phyloP scores from a whole-genome alignment of 2,113 vertebrate genomes.

The Chaenogobius annularis region DNA sequence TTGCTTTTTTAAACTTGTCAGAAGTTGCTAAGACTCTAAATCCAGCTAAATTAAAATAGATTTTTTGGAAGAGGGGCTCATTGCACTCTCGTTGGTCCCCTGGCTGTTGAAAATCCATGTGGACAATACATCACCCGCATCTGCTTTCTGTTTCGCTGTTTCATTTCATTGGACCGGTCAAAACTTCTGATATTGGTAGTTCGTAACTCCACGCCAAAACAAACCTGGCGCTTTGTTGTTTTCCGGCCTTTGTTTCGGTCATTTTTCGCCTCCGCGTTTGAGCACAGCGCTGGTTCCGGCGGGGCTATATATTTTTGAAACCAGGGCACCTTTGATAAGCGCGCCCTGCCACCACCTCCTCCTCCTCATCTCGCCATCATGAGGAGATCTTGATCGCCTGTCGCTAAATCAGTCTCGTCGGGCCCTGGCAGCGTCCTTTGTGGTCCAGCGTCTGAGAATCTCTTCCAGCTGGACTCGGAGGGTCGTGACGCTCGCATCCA shows the following conservation, averaged over 20 bases:
- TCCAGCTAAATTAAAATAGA: too few species aligned
- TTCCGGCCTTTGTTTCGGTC: not conserved
- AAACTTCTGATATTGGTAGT: not conserved
- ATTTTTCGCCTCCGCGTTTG: not conserved
- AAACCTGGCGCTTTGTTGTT: not conserved
- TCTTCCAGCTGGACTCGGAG: constrained; percentile 23
- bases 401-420: constrained; percentile 25
- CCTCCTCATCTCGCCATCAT: not conserved
- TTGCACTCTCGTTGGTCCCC: too few species aligned
- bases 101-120: too few species aligned
- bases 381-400: not conserved
- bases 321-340: not conserved
- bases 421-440: not conserved
- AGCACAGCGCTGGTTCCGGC: not conserved
- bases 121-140: too few species aligned
- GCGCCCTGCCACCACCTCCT: not conserved
- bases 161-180: not conserved
- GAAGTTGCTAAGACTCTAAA: too few species aligned
- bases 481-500: constrained; percentile 19
- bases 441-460: constrained; percentile 12
- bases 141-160: not conserved
- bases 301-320: not conserved
- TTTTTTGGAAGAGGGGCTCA: too few species aligned
- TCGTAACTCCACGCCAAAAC: not conserved
- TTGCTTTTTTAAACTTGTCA: too few species aligned